These are phyloP conservation scores for Neodiprion fabricii DNA, from an alignment of 1,140 invertebrate species.

Conservation along the genomic window DNA sequence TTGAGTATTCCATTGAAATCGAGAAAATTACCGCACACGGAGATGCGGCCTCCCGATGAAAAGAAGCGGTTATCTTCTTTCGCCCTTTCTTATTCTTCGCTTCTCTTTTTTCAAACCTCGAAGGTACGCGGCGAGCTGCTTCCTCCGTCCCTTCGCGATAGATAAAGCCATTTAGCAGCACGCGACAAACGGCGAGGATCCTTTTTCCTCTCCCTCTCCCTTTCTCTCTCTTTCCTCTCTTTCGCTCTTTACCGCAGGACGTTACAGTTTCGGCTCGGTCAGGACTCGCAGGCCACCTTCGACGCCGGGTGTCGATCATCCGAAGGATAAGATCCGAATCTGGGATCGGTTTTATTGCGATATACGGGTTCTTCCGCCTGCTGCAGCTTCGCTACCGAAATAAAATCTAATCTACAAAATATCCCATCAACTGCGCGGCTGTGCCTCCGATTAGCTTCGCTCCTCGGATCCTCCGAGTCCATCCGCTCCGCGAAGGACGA, in stretches of 20 bases:
- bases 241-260: background rate
- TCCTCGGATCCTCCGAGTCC: background rate
- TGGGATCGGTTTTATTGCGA: background rate
- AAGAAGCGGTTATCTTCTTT: background rate
- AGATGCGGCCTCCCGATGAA: background rate
- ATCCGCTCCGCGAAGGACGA: background rate
- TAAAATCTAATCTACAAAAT: background rate
- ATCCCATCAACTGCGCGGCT: background rate
- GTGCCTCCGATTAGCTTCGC: background rate
- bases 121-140: background rate
- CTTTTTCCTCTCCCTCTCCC: background rate
- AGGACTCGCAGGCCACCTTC: background rate
- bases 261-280: too few species aligned
- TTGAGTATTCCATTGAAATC: background rate
- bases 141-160: background rate
- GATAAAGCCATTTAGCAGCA: slow-evolving; percentile 7
- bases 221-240: background rate
- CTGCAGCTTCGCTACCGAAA: background rate
- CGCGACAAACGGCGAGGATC: background rate
- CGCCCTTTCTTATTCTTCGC: background rate
- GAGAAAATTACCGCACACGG: background rate
- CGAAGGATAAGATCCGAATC: slow-evolving; percentile 14
- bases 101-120: background rate
- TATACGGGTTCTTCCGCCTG: background rate
- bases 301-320: slow-evolving; percentile 3